phyloP scores from a whole-genome alignment of 2,888 invertebrate species.

The Cerceris rybyensis region DNA sequence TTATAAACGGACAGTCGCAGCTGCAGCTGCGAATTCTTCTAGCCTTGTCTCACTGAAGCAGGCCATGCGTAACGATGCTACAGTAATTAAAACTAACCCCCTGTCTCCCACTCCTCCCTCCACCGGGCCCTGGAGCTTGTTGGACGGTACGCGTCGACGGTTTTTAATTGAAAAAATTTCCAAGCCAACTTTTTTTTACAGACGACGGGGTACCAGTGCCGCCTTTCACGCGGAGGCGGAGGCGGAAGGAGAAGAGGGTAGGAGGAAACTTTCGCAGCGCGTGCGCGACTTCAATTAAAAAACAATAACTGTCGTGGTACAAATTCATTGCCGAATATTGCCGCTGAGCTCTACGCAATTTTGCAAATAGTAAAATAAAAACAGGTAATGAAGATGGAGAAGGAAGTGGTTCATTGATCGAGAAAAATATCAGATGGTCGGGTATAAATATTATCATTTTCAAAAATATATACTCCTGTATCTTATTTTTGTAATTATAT shows the following conservation, averaged over 20 bases:
- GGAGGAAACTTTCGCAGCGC: conserved; percentile 37
- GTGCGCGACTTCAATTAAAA: conserved; percentile 72
- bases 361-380: neutral
- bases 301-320: conserved; percentile 69
- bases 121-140: conserved; percentile 43
- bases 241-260: conserved; percentile 17
- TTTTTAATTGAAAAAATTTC: conserved; percentile 80
- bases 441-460: too few relatives aligned
- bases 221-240: conserved; percentile 42
- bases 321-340: conserved; percentile 62
- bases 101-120: conserved; percentile 10
- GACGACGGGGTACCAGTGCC: conserved; percentile 37
- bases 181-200: conserved; percentile 71
- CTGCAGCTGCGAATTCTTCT: conserved; percentile 67
- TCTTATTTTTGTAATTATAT: too few relatives aligned
- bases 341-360: conserved; percentile 41
- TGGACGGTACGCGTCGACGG: conserved; percentile 62
- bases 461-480: too few relatives aligned
- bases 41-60: conserved; percentile 67
- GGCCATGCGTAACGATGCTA: conserved; percentile 77
- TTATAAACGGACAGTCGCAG: conserved; percentile 51
- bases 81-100: conserved; percentile 78
- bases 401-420: too few relatives aligned
- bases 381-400: neutral
- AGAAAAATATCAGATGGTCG: too few relatives aligned